Conservation (phyloP, 2,797 vertebrate species). For the Valencia hispanica region DNA sequence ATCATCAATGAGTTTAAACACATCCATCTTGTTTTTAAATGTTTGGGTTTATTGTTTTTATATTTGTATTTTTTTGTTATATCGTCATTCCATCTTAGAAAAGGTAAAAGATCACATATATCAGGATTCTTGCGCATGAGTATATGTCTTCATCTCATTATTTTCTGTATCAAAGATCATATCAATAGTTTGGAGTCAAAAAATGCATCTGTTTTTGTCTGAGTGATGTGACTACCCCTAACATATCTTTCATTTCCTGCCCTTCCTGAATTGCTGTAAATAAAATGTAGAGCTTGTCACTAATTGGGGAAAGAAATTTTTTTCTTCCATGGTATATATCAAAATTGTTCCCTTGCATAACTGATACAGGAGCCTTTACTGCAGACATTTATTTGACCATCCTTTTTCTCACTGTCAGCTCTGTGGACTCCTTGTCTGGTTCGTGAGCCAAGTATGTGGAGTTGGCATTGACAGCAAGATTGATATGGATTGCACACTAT, state of each 20-base stretch:
- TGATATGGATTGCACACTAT: constrained; percentile 65
- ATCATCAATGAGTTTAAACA: background rate
- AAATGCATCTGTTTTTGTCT: background rate
- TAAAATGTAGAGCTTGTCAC: constrained; percentile 4
- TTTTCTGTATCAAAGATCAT: background rate
- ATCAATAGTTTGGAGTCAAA: background rate
- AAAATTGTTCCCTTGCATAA: background rate
- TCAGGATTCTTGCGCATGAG: background rate
- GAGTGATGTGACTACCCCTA: background rate
- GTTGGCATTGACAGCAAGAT: constrained; percentile 59
- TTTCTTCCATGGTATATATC: constrained; percentile 5
- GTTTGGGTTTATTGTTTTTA: no score
- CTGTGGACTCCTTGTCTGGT: constrained; percentile 38
- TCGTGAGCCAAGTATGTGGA: constrained; percentile 28
- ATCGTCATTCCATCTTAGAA: background rate
- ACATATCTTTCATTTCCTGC: background rate
- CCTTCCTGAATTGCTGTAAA: constrained; percentile 2
- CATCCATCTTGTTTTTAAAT: background rate
- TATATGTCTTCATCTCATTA: background rate
- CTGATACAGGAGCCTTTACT: constrained; percentile 17
- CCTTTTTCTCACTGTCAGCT: constrained; percentile 27
- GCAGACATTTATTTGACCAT: constrained; percentile 30
- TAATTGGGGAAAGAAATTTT: constrained; percentile 9
- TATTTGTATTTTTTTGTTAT: background rate
- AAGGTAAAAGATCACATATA: background rate